Percentiles rank a stretch among this genome's conserved stretches.
phyloP scores from a whole-genome alignment of 2,113 vertebrate genomes.

The Sprattus sprattus region DNA sequence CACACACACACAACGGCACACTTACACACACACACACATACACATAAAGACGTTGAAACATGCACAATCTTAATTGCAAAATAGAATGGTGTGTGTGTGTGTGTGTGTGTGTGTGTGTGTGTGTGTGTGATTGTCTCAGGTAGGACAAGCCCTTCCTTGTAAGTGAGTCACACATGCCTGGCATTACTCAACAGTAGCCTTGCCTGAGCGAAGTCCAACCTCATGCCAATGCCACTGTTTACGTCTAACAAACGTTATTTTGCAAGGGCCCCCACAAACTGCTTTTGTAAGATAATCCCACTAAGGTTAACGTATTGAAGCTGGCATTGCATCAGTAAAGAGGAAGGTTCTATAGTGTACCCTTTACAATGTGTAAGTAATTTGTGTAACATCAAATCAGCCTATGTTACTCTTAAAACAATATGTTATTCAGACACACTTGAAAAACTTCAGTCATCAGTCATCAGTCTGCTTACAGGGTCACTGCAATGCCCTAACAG shows the following conservation, averaged over 20 bases:
- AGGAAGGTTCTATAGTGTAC: background rate
- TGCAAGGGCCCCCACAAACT: background rate
- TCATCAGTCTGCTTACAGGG: background rate
- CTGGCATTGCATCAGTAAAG: background rate
- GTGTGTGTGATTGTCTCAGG: background rate
- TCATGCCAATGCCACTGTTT: background rate
- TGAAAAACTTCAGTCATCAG: background rate
- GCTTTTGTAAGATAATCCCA: background rate
- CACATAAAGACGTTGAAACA: background rate
- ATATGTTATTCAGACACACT: background rate
- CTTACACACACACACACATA: background rate
- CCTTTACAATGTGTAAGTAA: background rate
- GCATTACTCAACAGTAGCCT: background rate
- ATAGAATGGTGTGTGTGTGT: background rate
- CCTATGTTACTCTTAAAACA: no score
- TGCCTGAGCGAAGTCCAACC: conserved; percentile 11
- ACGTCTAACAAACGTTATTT: background rate
- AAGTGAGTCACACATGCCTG: background rate
- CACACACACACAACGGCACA: background rate
- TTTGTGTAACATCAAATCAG: no score
- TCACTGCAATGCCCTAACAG: background rate
- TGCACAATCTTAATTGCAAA: background rate
- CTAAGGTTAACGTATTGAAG: background rate
- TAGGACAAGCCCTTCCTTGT: background rate
- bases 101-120: background rate